A percentile compares a stretch with the other conserved stretches of the same genome.
phyloP scores from a whole-genome alignment of 2,797 vertebrate genomes.

The Mastacembelus armatus region DNA sequence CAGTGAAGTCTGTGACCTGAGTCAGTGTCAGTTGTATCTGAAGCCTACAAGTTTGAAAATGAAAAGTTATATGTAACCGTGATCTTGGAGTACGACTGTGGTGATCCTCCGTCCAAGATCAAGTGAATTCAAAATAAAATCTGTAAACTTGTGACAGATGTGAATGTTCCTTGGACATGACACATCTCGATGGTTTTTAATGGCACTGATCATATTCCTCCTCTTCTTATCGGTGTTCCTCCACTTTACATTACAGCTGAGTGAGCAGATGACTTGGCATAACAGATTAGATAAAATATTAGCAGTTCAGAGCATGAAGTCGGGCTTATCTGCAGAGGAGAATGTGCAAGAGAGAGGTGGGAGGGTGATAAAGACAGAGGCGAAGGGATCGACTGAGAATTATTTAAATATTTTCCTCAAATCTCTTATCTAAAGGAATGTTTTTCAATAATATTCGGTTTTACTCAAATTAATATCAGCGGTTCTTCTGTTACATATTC shows the following conservation, averaged over 20 bases:
- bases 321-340: slow-evolving; percentile 42
- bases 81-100: too few species aligned
- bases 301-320: slow-evolving; percentile 13
- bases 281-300: slow-evolving; percentile 53
- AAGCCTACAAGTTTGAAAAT: too few species aligned
- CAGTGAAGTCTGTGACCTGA: too few species aligned
- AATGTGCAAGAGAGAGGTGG: slow-evolving; percentile 25
- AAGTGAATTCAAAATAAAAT: not conserved
- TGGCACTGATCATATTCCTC: not conserved
- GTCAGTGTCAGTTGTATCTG: too few species aligned
- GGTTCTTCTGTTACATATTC: slow-evolving; percentile 2
- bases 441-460: slow-evolving; percentile 7
- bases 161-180: too few species aligned
- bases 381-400: not conserved
- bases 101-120: too few species aligned
- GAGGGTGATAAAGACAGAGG: slow-evolving; percentile 5
- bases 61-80: too few species aligned
- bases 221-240: slow-evolving; percentile 16
- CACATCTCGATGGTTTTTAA: too few species aligned
- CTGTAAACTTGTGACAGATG: not conserved
- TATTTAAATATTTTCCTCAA: not conserved
- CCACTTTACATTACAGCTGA: slow-evolving; percentile 2
- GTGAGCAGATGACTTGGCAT: slow-evolving; percentile 25
- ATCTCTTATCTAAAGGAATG: slow-evolving; percentile 36
- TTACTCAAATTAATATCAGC: not conserved